These are phyloP conservation scores for Artemisiospiza belli DNA, from an alignment of 2,113 vertebrate species.

Conservation along the genomic window DNA sequence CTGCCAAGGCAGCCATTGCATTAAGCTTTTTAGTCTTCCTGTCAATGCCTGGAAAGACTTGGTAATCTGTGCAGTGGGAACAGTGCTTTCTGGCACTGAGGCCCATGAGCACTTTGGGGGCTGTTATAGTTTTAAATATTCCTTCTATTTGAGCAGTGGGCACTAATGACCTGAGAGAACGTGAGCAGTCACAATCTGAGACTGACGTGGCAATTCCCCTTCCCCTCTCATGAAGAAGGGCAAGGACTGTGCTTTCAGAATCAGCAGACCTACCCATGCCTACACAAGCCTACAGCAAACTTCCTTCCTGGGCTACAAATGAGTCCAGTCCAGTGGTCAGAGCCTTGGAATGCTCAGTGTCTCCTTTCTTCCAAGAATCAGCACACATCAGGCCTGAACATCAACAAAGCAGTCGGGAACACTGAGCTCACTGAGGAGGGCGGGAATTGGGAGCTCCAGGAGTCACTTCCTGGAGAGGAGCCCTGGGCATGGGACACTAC, in stretches of 20 bases:
- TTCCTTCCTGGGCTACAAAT: background rate
- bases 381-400: background rate
- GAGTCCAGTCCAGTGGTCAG: background rate
- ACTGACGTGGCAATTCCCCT: background rate
- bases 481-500: background rate
- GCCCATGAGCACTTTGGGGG: background rate
- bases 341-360: background rate
- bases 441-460: rapidly evolving
- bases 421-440: background rate
- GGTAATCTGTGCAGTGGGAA: background rate
- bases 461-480: background rate
- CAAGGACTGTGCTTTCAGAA: background rate
- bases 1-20: background rate
- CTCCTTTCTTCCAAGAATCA: background rate
- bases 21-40: background rate
- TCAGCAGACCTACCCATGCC: background rate
- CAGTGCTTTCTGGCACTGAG: background rate
- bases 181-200: background rate
- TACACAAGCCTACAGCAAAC: background rate
- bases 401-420: background rate
- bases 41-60: background rate
- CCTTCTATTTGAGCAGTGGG: background rate
- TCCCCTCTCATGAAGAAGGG: background rate
- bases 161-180: background rate
- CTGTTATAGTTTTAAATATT: background rate